Evolutionary conservation across 2,888 invertebrate species (phyloP).

Genomic region (Epistrophe grossulariae): DNA sequence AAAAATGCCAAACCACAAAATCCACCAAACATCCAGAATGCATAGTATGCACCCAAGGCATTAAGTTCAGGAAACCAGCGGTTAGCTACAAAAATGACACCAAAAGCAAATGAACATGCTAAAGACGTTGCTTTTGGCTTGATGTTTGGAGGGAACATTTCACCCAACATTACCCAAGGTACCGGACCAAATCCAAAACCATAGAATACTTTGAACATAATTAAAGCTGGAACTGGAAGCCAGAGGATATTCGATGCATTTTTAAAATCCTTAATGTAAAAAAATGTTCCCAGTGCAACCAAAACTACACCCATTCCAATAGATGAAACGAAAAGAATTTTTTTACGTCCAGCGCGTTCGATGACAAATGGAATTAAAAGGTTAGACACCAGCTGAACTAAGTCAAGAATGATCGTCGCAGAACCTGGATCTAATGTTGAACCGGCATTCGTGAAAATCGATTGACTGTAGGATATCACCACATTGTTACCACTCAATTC

Average conservation of each 20-base stretch:
- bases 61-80: slow-evolving; percentile 19
- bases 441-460: slow-evolving; percentile 89
- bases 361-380: slow-evolving; percentile 90
- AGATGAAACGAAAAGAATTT: slow-evolving; percentile 89
- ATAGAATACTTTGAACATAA: slow-evolving; percentile 83
- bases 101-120: neutral
- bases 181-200: slow-evolving; percentile 84
- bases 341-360: slow-evolving; percentile 90
- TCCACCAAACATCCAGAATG: slow-evolving; percentile 18
- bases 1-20: neutral
- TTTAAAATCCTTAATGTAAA: slow-evolving; percentile 85
- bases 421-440: slow-evolving; percentile 86
- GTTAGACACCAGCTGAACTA: slow-evolving; percentile 90
- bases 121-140: slow-evolving; percentile 78
- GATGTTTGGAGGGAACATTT: slow-evolving; percentile 88
- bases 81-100: neutral
- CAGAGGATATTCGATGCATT: neutral
- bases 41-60: neutral
- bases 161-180: slow-evolving; percentile 21
- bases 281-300: slow-evolving; percentile 86
- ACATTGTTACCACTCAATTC: slow-evolving; percentile 93
- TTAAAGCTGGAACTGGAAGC: slow-evolving; percentile 80
- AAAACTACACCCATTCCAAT: slow-evolving; percentile 87
- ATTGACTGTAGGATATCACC: slow-evolving; percentile 90
- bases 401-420: slow-evolving; percentile 90